Evolutionary conservation across 2,888 invertebrate species (phyloP).

Genomic region (Cheilosia soror): DNA sequence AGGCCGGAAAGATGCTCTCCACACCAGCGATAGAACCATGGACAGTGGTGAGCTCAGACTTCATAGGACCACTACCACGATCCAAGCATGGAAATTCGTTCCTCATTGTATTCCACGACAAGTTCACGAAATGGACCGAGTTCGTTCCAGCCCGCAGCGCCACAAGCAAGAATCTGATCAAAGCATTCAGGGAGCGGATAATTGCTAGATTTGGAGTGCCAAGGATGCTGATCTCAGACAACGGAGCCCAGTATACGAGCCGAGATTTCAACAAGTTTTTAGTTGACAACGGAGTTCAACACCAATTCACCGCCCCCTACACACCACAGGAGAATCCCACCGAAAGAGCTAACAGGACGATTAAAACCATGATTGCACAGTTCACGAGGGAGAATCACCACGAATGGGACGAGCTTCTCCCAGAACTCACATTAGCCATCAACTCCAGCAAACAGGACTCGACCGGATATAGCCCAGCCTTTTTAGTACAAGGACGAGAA

Average conservation of each 20-base stretch:
- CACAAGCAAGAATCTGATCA: background rate
- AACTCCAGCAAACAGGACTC: background rate
- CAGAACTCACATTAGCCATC: background rate
- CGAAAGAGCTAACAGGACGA: background rate
- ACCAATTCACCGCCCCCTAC: constrained; percentile 1
- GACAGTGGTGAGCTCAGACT: background rate
- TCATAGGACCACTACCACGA: background rate
- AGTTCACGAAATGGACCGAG: too few species aligned
- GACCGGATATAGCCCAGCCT: background rate
- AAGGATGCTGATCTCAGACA: background rate
- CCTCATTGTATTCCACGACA: too few species aligned
- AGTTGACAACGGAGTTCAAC: background rate
- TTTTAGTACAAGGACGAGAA: too few species aligned
- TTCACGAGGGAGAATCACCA: background rate
- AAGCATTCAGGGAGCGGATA: background rate
- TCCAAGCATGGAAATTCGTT: background rate
- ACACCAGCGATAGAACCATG: background rate
- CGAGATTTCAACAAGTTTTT: background rate
- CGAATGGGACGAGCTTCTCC: background rate
- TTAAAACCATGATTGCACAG: background rate
- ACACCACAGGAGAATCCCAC: background rate
- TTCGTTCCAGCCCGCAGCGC: too few species aligned
- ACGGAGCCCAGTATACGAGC: background rate
- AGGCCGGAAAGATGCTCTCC: too few species aligned
- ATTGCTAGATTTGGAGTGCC: background rate